Conservation (phyloP, 2,797 vertebrate species). For the Macroramphosus scolopax region DNA sequence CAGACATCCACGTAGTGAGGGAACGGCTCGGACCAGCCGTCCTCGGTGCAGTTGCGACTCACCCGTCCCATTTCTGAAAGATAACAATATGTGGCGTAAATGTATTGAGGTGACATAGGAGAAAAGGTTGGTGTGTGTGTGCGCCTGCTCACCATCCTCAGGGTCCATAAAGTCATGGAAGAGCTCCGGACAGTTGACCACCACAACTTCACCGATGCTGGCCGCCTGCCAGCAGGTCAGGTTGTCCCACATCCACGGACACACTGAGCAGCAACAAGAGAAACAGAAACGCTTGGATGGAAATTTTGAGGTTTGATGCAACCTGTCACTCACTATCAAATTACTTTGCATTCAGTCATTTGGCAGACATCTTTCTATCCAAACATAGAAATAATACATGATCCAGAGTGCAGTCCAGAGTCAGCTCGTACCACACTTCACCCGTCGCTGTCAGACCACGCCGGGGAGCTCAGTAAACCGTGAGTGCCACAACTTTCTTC, state of each 20-base stretch:
- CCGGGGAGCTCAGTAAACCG: no score
- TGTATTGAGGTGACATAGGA: not conserved
- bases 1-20: constrained; percentile 94
- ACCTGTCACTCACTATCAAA: no score
- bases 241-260: constrained; percentile 95
- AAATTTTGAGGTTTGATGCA: no score
- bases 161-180: constrained; percentile 84
- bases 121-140: no score
- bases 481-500: no score
- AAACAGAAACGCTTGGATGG: not conserved
- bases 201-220: constrained; percentile 82
- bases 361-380: no score
- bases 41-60: constrained; percentile 91
- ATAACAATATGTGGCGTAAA: not conserved
- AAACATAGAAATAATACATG: no score
- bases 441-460: no score
- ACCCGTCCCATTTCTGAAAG: constrained; percentile 80
- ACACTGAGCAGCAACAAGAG: constrained; percentile 71
- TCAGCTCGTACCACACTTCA: no score
- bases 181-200: constrained; percentile 88
- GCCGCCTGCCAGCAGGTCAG: constrained; percentile 94
- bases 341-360: no score
- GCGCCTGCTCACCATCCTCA: constrained; percentile 77
- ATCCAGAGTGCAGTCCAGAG: no score
- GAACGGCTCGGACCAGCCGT: constrained; percentile 92